Evolutionary conservation across 2,113 vertebrate genomes (phyloP).

Genomic region (Oreocharis arfaki): DNA sequence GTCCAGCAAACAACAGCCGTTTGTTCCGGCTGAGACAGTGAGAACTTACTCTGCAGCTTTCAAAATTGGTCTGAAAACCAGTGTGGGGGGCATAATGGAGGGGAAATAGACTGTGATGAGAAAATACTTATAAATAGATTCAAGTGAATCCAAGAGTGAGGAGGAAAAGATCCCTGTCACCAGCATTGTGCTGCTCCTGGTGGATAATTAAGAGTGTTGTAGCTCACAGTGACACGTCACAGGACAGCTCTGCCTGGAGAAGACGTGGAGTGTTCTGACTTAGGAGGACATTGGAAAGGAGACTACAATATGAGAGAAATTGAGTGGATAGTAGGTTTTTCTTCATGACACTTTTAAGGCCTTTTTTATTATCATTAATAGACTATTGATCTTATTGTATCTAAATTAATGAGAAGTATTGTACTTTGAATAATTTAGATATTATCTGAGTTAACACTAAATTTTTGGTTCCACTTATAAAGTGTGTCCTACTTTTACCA

Average conservation of each 20-base stretch:
- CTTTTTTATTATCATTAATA: not conserved
- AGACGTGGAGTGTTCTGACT: not conserved
- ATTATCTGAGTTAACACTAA: not conserved
- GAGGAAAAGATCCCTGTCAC: not conserved
- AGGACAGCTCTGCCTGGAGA: not conserved
- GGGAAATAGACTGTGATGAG: not conserved
- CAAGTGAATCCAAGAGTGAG: not conserved
- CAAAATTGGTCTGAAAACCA: not conserved
- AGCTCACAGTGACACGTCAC: not conserved
- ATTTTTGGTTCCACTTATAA: not conserved
- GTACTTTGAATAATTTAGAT: not conserved
- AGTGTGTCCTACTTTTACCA: not conserved
- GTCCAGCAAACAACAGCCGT: not conserved
- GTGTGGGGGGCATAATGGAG: not conserved
- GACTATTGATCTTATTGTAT: not conserved
- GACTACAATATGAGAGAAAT: not conserved
- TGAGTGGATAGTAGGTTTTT: not conserved
- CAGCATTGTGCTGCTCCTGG: not conserved
- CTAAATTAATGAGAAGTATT: not conserved
- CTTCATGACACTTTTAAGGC: not conserved
- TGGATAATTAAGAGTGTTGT: not conserved
- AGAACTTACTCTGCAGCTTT: not conserved
- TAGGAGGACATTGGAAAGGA: not conserved
- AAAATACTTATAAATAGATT: not conserved
- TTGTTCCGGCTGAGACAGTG: not conserved